A percentile compares a stretch with the other conserved stretches of the same genome.
Conservation (phyloP, 92 coral and sea anemone genomes). For the Anthopleura xanthogrammica region DNA sequence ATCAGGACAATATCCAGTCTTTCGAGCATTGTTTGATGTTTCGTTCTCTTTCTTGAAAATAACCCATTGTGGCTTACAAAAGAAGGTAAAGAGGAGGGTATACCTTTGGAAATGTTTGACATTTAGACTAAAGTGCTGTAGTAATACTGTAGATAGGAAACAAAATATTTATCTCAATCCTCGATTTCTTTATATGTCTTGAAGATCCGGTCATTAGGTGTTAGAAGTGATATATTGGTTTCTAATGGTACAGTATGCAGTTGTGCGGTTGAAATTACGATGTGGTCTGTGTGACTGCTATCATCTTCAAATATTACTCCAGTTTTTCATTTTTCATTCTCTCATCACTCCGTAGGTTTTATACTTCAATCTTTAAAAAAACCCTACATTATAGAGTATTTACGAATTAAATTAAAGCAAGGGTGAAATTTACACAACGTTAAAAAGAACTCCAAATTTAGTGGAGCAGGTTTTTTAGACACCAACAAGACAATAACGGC, state of each 20-base stretch:
- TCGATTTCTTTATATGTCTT: slow-evolving; percentile 1
- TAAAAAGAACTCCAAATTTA: neutral
- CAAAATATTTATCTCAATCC: slow-evolving; percentile 1
- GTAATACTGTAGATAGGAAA: neutral
- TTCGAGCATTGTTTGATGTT: neutral
- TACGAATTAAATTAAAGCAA: neutral
- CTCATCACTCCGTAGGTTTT: neutral
- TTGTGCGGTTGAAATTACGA: neutral
- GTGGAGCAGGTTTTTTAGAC: neutral
- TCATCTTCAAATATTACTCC: too few relatives aligned
- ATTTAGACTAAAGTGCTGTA: neutral
- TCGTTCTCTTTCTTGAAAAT: neutral
- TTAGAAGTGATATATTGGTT: slow-evolving; percentile 7
- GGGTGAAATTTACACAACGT: neutral
- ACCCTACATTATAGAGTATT: neutral
- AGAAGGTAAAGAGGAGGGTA: neutral
- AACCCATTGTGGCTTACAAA: neutral
- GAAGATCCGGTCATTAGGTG: slow-evolving; percentile 10
- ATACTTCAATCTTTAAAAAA: neutral
- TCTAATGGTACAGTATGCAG: neutral
- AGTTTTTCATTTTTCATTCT: neutral
- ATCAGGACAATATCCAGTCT: neutral
- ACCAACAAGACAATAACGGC: neutral
- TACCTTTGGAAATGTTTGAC: neutral
- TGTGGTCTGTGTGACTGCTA: too few relatives aligned